These are phyloP conservation scores for Megaceryle maxima DNA, from an alignment of 2,113 vertebrate genomes.

Conservation along the genomic window DNA sequence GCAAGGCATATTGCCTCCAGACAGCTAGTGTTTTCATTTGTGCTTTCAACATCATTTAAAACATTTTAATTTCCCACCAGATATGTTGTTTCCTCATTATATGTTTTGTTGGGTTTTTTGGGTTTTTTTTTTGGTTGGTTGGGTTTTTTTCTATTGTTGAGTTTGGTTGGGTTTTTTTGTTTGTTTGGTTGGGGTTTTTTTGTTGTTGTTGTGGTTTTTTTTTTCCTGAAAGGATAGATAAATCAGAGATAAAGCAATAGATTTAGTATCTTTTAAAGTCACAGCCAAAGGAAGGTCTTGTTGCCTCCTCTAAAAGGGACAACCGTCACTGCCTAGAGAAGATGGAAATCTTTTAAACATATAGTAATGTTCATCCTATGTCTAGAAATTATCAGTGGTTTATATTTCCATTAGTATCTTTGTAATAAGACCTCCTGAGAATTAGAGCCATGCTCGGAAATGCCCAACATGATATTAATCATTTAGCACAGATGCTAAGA, in stretches of 20 bases:
- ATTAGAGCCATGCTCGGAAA: not conserved
- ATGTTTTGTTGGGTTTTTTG: not conserved
- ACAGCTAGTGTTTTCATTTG: not conserved
- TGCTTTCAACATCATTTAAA: not conserved
- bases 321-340: not conserved
- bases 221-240: not conserved
- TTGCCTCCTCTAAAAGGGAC: not conserved
- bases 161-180: too few species aligned
- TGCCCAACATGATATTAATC: not conserved
- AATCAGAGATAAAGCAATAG: not conserved
- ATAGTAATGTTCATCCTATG: not conserved
- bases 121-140: not conserved
- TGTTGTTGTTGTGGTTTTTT: not conserved
- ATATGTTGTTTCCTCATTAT: not conserved
- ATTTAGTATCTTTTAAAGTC: not conserved
- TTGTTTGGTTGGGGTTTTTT: too few species aligned
- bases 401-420: not conserved
- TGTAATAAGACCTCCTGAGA: not conserved
- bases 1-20: not conserved
- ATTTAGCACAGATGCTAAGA: not conserved
- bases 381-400: not conserved
- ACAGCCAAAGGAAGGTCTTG: not conserved
- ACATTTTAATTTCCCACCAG: not conserved
- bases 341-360: not conserved
- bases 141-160: not conserved